A percentile compares a stretch with the other conserved stretches of the same genome.
phyloP scores from a whole-genome alignment of 1,140 invertebrate genomes.

The Heliconius congener region DNA sequence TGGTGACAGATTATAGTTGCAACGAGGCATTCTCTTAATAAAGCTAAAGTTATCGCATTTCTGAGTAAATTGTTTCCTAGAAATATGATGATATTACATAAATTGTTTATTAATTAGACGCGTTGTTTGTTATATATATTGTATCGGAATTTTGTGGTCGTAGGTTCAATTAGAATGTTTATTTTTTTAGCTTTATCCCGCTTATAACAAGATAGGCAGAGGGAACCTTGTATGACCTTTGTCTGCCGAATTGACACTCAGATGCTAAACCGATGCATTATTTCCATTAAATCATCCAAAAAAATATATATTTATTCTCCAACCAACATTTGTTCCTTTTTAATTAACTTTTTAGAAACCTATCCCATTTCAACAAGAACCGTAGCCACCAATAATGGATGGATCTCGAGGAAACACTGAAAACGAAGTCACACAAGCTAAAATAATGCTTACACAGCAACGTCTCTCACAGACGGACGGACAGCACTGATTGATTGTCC shows the following conservation, averaged over 20 bases:
- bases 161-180: no score
- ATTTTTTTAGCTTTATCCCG: no score
- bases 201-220: no score
- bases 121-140: background rate
- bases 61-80: background rate
- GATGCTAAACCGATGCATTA: no score
- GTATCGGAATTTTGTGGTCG: no score
- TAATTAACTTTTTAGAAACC: background rate
- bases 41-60: slow-evolving; percentile 3
- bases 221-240: no score
- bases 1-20: background rate
- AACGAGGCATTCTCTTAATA: background rate
- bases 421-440: slow-evolving; percentile 33
- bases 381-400: slow-evolving; percentile 17
- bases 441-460: slow-evolving; percentile 44
- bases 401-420: slow-evolving; percentile 22
- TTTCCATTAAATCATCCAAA: no score
- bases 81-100: background rate
- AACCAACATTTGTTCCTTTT: background rate
- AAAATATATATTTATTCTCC: no score
- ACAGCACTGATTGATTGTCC: slow-evolving; percentile 52
- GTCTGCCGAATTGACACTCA: no score
- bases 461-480: slow-evolving; percentile 35
- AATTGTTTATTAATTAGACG: background rate
- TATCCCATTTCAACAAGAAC: background rate